Evolutionary conservation across 2,113 vertebrate genomes (phyloP), one percentile per base, ranked within the genome.

Genomic region (Corvus hawaiiensis): DNA sequence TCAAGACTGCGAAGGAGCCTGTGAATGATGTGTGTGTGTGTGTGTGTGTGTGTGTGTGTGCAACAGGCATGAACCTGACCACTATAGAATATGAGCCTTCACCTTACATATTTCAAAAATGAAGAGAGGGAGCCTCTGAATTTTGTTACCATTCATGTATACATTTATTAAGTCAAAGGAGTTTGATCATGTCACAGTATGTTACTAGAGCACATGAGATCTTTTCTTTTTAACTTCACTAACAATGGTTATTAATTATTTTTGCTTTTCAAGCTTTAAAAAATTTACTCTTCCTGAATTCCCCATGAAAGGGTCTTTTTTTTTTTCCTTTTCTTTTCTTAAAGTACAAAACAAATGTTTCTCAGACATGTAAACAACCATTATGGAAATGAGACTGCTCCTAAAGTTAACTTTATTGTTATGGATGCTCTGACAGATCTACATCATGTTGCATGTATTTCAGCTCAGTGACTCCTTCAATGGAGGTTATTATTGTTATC

Each of bases 101-200:
- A 81, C 22, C 12, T 27, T 18, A 72, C 33, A 4, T 23, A 81
- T 26, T 23, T n/a, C 16, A 86, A 75, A 84, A 84, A 71, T 4
- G 78, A 66, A 77, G 51, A 89, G 24, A 82, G 6, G 17, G 24
- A 96, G 67, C 33, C 87, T 87, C 64, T 51, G 58, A 62, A 68
- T 56, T 87, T 69, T 69, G 46, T 95, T 92, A 96, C 66, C 67
- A 93, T 91, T 90, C 37, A 43, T 79, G 84, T 87, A 90, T 73
- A 94, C 58, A n/a, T 97, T 96, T 97, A 94, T 96, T 96, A 88
- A 94, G 90, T 82, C 94, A 87, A 96, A 97, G 56, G 73, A 88
- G 56, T 84, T 94, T 86, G 89, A 92, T 94, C 87, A 93, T 56
- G 55, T 69, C 89, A 94, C 7, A 22, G 18, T 55, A 91, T n/a